Evolutionary conservation across 2,888 invertebrate species (phyloP), one percentile per base, ranked within the genome.

Genomic region (Synergus gifuensis): DNA sequence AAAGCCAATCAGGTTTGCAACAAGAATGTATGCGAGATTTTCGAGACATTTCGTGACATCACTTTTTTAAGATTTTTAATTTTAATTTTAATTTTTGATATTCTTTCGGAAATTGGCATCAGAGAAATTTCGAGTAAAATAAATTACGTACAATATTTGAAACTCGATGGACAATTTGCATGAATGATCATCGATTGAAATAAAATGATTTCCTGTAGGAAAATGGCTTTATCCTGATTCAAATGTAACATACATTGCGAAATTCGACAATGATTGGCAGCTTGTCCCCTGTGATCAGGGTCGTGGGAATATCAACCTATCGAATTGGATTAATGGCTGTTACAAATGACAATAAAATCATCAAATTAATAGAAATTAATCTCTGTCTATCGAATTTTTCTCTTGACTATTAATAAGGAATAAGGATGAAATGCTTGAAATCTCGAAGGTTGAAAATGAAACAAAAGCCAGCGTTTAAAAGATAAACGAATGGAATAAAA

Each of bases 241-340:
- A 8, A 63, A 63, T 4, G 7, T 22, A 18, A 40, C 44, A 44
- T 67, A 44, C 66, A 67, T 22, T 44, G 66, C 44, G 44, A 67
- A 67, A 67, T 67, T 67, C 67, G n/a, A 67, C 67, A 67, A 67
- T 67, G 67, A 67, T 67, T 67, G 67, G 12, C 67, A 67, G 44
- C 44, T 16, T 64, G 11, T 67, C 67, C 67, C 67, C 44, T 44
- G 67, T 8, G 67, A 67, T 42, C 42, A 66, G 40, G 18, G 2
- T 4, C 5, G 5, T n/a, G 44, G n/a, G 11, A 44, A 66, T 42
- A 66, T 44, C n/a, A 18, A n/a, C 4, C 60, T 22, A 22, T 22
- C 60, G 4, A 22, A 60, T 60, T 60, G 9, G 60, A 60, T 22
- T 22, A 60, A 60, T 60, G 11, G 9, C 1, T 22, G 9, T 8